These are phyloP conservation scores for Hozukius guyotensis DNA, from an alignment of 2,797 vertebrate species.

Conservation along the genomic window DNA sequence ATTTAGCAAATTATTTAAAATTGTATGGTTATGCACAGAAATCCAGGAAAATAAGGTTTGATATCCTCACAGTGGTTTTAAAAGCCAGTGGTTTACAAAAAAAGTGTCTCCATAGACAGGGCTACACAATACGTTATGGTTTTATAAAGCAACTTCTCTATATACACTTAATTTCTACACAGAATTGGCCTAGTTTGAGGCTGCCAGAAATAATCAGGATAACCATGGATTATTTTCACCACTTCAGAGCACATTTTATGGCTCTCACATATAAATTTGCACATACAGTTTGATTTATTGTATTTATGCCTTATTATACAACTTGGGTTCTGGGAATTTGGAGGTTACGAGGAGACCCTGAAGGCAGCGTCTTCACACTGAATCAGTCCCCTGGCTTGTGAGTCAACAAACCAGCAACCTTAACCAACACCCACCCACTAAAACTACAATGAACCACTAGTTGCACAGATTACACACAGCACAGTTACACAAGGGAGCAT, in stretches of 20 bases:
- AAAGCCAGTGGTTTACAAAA: not conserved
- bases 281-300: not conserved
- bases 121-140: not conserved
- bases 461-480: not conserved
- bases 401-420: not conserved
- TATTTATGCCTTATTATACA: not conserved
- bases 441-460: not conserved
- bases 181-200: not conserved
- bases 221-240: not conserved
- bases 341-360: not conserved
- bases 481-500: not conserved
- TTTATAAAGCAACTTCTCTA: not conserved
- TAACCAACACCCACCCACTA: not conserved
- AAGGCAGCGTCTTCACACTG: conserved; percentile 12
- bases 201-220: not conserved
- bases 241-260: not conserved
- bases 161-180: not conserved
- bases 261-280: not conserved
- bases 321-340: not conserved
- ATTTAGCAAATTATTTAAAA: not conserved
- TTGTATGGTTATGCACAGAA: not conserved
- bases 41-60: not conserved
- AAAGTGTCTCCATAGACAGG: not conserved
- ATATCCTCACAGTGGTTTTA: not conserved
- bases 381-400: not conserved